Evolutionary conservation across 2,797 vertebrate genomes (phyloP).

Genomic region (Todus mexicanus): DNA sequence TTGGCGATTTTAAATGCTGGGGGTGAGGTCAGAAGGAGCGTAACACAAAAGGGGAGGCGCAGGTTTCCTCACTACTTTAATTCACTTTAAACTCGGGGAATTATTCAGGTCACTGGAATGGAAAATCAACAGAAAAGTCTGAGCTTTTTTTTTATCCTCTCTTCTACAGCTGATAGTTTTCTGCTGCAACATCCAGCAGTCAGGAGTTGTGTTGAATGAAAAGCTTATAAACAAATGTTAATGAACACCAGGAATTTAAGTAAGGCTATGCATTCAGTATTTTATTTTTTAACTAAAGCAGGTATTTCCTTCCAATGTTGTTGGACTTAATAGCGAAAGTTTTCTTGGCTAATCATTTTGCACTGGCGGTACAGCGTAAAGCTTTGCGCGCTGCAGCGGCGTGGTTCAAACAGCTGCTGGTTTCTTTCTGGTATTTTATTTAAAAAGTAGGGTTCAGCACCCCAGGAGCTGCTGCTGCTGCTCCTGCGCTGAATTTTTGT

Average conservation of each 20-base stretch:
- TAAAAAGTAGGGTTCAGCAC: background rate
- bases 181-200: background rate
- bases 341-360: fast-evolving
- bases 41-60: background rate
- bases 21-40: background rate
- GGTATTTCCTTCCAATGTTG: background rate
- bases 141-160: background rate
- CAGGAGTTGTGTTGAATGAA: background rate
- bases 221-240: background rate
- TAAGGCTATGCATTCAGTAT: fast-evolving
- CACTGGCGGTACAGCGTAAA: background rate
- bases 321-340: background rate
- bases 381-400: background rate
- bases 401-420: background rate
- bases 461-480: background rate
- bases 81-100: background rate
- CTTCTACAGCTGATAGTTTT: background rate
- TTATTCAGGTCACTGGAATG: background rate
- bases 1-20: background rate
- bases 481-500: no score
- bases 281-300: background rate
- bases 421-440: background rate
- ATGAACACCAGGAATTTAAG: background rate
- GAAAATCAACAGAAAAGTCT: background rate
- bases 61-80: background rate